Conservation (phyloP, 1,140 invertebrate species). For the Halictus rubicundus region DNA sequence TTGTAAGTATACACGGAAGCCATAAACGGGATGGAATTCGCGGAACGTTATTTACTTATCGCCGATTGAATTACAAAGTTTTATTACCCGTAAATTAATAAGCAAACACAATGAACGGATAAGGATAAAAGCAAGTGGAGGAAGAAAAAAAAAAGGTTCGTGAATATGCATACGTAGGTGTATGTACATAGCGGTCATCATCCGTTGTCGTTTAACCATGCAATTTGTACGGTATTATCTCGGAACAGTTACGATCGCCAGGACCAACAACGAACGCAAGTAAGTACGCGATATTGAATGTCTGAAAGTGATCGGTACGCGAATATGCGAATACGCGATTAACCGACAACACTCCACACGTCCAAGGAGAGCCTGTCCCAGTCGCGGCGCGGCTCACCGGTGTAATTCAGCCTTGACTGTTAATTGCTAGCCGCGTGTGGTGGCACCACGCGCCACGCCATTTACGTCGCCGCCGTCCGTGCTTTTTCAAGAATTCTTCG, state of each 20-base stretch:
- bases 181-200: too few species aligned
- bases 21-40: too few species aligned
- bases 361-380: conserved; percentile 62
- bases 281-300: not conserved
- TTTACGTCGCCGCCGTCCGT: not conserved
- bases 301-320: conserved; percentile 44
- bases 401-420: conserved; percentile 56
- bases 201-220: not conserved
- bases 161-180: too few species aligned
- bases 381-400: not conserved
- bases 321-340: conserved; percentile 56
- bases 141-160: too few species aligned
- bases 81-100: too few species aligned
- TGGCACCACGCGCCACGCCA: conserved; percentile 5
- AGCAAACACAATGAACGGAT: too few species aligned
- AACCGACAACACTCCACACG: conserved; percentile 39
- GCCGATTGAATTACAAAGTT: too few species aligned
- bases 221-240: not conserved
- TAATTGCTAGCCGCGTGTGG: conserved; percentile 31
- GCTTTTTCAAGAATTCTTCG: not conserved
- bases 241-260: not conserved
- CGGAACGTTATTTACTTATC: too few species aligned
- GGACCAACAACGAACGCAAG: not conserved
- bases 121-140: too few species aligned
- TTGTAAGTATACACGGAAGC: too few species aligned